phyloP scores from a whole-genome alignment of 2,888 invertebrate genomes.

The Ceratothoa steindachneri region DNA sequence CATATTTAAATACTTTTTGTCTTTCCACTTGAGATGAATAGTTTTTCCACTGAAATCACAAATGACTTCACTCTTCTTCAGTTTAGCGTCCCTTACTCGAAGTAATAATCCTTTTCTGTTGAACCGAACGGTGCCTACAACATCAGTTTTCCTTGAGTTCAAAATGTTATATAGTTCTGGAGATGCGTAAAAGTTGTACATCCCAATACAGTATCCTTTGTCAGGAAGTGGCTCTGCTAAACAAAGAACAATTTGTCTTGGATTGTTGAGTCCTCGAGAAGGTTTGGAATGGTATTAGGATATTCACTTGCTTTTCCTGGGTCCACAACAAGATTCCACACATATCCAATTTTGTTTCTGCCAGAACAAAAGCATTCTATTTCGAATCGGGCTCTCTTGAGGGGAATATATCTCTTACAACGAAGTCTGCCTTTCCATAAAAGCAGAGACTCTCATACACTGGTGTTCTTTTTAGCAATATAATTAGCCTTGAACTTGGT shows the following conservation, averaged over 20 bases:
- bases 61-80: conserved; percentile 4
- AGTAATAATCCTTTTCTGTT: conserved; percentile 14
- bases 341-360: conserved; percentile 14
- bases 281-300: no score
- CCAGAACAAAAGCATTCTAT: conserved; percentile 17
- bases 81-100: background rate
- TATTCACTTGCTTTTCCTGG: conserved; percentile 7
- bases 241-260: background rate
- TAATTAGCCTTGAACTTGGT: conserved; percentile 22
- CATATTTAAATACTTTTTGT: background rate
- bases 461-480: conserved; percentile 16
- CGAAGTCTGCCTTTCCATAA: conserved; percentile 23
- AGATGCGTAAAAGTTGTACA: background rate
- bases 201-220: conserved; percentile 4
- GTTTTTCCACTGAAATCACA: background rate
- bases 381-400: conserved; percentile 17
- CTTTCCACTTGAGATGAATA: background rate
- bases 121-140: conserved; percentile 4
- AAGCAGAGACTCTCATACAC: conserved; percentile 22
- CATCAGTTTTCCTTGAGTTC: background rate
- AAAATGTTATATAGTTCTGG: background rate
- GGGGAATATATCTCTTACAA: conserved; percentile 21
- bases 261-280: background rate
- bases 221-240: background rate
- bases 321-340: conserved; percentile 9